Evolutionary conservation across 2,113 vertebrate genomes (phyloP), one percentile per base, ranked within the genome.

Genomic region (Embiotoca jacksoni): DNA sequence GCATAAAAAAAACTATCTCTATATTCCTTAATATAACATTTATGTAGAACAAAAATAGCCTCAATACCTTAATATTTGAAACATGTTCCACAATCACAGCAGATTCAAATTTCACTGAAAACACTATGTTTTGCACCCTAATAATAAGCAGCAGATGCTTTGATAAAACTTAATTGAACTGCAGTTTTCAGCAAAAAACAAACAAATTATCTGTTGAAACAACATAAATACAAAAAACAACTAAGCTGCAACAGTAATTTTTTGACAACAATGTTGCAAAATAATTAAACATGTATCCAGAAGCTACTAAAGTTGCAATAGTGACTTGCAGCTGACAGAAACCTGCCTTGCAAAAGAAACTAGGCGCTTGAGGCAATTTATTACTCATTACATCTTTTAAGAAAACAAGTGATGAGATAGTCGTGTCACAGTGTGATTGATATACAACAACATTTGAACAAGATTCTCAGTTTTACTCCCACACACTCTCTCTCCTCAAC

Each of bases 341-440:
- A 0, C 5, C 8, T 36, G 35, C 47, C 13, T 23, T 3, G 1
- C 30, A 32, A 1, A 3, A 52, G 6, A 70, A 84, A 64, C 15
- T 49, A 0, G 56, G 7, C 53, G 52, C 78, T 64, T 7, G 16
- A 65, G 83, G 78, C 53, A 1, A 69, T 14, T 46, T 2, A 16
- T 60, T 66, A 16, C 3, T 62, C 32, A 53, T 5, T 7, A 0
- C 5, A 41, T 7, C 0, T 9, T 50, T 49, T 32, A 49, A 4
- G 1, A 41, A 35, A 46, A 6, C 3, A 7, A 49, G 23, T 32
- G 6, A 30, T 2, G 2, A 23, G n/a, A n/a, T 39, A 8, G 2
- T 35, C 49, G 1, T 36, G 10, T 50, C 9, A 1, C 46, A 33
- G 7, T 39, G 3, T 3, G 31, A 31, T 0, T 0, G 11, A 5